A percentile compares a stretch with the other conserved stretches of the same genome.
These are phyloP conservation scores for Trachymyrmex septentrionalis DNA, from an alignment of 1,140 invertebrate genomes.

Conservation along the genomic window DNA sequence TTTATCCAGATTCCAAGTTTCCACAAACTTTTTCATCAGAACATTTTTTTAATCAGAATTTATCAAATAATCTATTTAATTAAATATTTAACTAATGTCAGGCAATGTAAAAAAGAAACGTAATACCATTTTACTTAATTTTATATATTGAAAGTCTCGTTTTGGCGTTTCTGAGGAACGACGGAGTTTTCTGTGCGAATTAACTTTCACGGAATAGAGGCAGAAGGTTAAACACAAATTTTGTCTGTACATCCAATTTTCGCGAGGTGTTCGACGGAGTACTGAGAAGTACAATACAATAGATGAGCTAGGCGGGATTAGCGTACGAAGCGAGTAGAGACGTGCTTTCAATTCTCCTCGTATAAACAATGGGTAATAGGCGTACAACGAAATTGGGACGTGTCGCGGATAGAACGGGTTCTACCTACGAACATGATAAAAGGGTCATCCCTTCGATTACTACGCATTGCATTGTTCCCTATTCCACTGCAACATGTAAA, in stretches of 20 bases:
- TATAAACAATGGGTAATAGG: constrained; percentile 61
- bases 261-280: constrained; percentile 15
- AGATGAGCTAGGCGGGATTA: not conserved
- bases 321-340: constrained; percentile 40
- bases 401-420: constrained; percentile 33
- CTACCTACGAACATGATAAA: constrained; percentile 21
- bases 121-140: not conserved
- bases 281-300: constrained; percentile 41
- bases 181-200: not conserved
- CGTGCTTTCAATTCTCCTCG: constrained; percentile 48
- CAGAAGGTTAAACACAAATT: constrained; percentile 53
- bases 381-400: constrained; percentile 47
- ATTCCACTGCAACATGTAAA: not conserved
- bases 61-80: not conserved
- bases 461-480: constrained; percentile 21
- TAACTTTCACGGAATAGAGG: not conserved
- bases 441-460: constrained; percentile 20
- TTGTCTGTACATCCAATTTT: constrained; percentile 50
- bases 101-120: not conserved
- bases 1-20: too few relatives aligned
- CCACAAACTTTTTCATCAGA: not conserved
- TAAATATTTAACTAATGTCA: not conserved
- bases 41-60: not conserved
- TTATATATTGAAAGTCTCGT: not conserved
- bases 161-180: not conserved